phyloP scores from a whole-genome alignment of 2,888 invertebrate genomes.

The Maniola hyperantus region DNA sequence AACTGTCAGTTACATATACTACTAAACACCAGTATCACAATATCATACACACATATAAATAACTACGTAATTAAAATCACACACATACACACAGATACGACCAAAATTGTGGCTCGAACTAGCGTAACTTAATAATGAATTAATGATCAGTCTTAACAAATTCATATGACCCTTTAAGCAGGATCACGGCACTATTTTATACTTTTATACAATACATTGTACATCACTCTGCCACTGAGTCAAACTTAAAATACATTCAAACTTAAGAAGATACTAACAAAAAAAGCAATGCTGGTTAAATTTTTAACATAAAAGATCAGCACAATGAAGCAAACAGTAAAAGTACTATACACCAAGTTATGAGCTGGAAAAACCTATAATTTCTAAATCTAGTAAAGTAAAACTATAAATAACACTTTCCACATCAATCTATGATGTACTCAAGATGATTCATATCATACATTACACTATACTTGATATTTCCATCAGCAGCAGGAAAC shows the following conservation, averaged over 20 bases:
- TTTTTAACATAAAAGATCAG: slow-evolving; percentile 64
- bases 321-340: slow-evolving; percentile 66
- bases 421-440: slow-evolving; percentile 41
- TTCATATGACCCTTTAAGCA: slow-evolving; percentile 55
- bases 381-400: slow-evolving; percentile 48
- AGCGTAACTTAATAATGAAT: slow-evolving; percentile 79
- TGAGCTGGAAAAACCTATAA: slow-evolving; percentile 45
- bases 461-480: slow-evolving; percentile 52
- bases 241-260: slow-evolving; percentile 66
- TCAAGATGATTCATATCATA: slow-evolving; percentile 57
- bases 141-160: slow-evolving; percentile 81
- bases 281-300: slow-evolving; percentile 73
- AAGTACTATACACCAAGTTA: slow-evolving; percentile 49
- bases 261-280: slow-evolving; percentile 70
- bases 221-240: slow-evolving; percentile 76
- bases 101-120: slow-evolving; percentile 72
- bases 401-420: slow-evolving; percentile 43
- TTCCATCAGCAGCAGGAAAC: slow-evolving; percentile 40
- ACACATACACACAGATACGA: slow-evolving; percentile 60
- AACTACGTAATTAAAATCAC: slow-evolving; percentile 63
- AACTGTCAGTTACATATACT: slow-evolving; percentile 47
- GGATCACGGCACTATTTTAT: slow-evolving; percentile 62
- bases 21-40: slow-evolving; percentile 50
- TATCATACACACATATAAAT: slow-evolving; percentile 64
- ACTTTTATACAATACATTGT: slow-evolving; percentile 53